Conservation (phyloP, 2,888 invertebrate genomes). For the Netelia virgata region DNA sequence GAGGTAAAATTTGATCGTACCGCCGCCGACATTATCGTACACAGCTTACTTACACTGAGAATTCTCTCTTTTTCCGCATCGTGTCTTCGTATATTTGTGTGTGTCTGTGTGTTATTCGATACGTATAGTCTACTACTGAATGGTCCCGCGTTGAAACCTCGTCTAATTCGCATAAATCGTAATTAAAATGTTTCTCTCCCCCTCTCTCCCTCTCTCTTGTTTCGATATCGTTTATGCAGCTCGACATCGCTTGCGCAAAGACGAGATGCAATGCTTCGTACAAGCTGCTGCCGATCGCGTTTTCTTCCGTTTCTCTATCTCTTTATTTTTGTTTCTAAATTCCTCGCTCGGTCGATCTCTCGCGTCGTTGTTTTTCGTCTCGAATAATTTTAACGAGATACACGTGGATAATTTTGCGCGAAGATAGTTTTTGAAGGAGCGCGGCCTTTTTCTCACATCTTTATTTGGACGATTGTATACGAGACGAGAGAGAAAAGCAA, state of each 20-base stretch:
- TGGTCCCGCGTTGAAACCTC: slow-evolving; percentile 33
- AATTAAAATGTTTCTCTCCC: slow-evolving; percentile 22
- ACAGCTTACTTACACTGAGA: too few relatives aligned
- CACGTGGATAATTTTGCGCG: slow-evolving; percentile 21
- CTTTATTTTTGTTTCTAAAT: not conserved
- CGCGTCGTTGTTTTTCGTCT: slow-evolving; percentile 3
- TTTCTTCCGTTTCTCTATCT: too few relatives aligned
- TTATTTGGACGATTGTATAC: slow-evolving; percentile 5
- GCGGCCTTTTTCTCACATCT: slow-evolving; percentile 24
- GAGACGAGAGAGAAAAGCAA: not conserved
- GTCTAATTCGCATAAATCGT: slow-evolving; percentile 57
- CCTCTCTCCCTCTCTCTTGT: not conserved
- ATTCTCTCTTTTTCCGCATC: too few relatives aligned
- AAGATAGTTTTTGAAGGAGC: slow-evolving; percentile 17
- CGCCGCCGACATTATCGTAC: too few relatives aligned
- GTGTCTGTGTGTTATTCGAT: too few relatives aligned
- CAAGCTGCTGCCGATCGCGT: not conserved
- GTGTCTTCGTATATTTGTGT: too few relatives aligned
- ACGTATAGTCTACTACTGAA: too few relatives aligned
- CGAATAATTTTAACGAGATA: slow-evolving; percentile 35
- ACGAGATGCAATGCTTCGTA: not conserved
- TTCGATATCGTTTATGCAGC: not conserved
- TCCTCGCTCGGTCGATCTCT: not conserved
- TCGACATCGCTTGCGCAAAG: not conserved
- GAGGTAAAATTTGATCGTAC: slow-evolving; percentile 3